Evolutionary conservation across 64 coral and sea anemone species (phyloP).

Genomic region (Trachythela sp.): DNA sequence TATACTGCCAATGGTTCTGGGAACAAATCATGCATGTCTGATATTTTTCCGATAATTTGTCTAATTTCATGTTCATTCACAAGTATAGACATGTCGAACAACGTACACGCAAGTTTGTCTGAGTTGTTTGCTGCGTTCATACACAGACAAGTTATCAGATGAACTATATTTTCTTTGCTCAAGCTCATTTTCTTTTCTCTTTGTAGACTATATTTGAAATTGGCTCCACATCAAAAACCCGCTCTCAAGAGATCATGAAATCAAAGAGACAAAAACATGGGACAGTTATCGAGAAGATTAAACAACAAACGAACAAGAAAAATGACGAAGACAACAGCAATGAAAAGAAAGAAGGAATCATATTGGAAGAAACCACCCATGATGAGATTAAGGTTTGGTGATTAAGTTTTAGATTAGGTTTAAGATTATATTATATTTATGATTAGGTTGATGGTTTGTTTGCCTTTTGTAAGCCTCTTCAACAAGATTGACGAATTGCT

Average conservation of each 20-base stretch:
- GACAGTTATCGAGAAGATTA: slow-evolving; percentile 49
- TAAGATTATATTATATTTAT: background rate
- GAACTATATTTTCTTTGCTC: background rate
- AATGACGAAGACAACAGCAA: background rate
- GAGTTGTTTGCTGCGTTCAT: too few species aligned
- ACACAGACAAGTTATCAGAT: background rate
- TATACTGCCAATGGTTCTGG: too few species aligned
- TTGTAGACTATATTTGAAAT: slow-evolving; percentile 78
- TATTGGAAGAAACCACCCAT: background rate
- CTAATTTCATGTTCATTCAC: too few species aligned
- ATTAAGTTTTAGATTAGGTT: background rate
- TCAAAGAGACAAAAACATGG: slow-evolving; percentile 62
- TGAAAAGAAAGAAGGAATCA: background rate
- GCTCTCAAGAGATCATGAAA: slow-evolving; percentile 56
- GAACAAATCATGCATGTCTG: too few species aligned
- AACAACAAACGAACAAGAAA: slow-evolving; percentile 3
- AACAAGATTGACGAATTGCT: too few species aligned
- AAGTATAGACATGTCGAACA: too few species aligned
- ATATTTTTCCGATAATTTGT: too few species aligned
- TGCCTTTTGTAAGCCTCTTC: too few species aligned
- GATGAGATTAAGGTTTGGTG: background rate
- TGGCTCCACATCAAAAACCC: slow-evolving; percentile 49
- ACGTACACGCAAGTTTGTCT: too few species aligned
- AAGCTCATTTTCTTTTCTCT: too few species aligned
- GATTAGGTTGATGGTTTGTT: background rate